These are phyloP conservation scores for Busseola fusca DNA, from an alignment of 2,888 invertebrate genomes.

Conservation along the genomic window DNA sequence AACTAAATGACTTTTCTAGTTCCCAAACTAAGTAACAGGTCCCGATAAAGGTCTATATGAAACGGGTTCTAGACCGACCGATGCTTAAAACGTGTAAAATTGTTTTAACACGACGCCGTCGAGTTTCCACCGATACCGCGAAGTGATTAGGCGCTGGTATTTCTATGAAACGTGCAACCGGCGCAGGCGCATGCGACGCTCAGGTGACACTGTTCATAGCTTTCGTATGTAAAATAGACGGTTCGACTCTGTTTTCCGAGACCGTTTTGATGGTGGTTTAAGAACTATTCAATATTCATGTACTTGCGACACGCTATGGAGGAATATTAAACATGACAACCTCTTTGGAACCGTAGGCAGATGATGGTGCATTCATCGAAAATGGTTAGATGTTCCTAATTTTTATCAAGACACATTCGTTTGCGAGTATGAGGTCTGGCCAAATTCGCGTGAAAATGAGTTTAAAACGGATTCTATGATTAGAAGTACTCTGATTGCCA, in stretches of 20 bases:
- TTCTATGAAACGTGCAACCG: constrained; percentile 52
- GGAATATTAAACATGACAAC: constrained; percentile 36
- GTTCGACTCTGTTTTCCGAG: constrained; percentile 40
- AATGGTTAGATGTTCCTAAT: constrained; percentile 13
- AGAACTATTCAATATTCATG: constrained; percentile 48
- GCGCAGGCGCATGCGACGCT: constrained; percentile 39
- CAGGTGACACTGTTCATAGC: constrained; percentile 53
- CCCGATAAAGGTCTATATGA: constrained; percentile 33
- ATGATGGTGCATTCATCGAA: constrained; percentile 18
- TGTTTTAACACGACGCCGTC: constrained; percentile 55
- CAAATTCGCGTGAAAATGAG: constrained; percentile 26
- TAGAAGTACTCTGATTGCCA: constrained; percentile 5
- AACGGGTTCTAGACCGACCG: constrained; percentile 47
- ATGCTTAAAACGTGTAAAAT: constrained; percentile 60
- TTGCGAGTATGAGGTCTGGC: constrained; percentile 13
- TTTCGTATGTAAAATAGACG: constrained; percentile 52
- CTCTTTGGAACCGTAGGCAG: constrained; percentile 12
- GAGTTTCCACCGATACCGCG: constrained; percentile 61
- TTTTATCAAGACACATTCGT: constrained; percentile 19
- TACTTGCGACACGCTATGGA: constrained; percentile 38
- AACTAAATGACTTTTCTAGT: constrained; percentile 51
- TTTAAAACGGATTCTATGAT: constrained; percentile 8
- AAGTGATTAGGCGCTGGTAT: constrained; percentile 60
- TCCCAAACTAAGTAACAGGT: constrained; percentile 50
- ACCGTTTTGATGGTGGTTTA: constrained; percentile 28